phyloP scores from a whole-genome alignment of 2,888 invertebrate species.

The Cremastinae sp. region DNA sequence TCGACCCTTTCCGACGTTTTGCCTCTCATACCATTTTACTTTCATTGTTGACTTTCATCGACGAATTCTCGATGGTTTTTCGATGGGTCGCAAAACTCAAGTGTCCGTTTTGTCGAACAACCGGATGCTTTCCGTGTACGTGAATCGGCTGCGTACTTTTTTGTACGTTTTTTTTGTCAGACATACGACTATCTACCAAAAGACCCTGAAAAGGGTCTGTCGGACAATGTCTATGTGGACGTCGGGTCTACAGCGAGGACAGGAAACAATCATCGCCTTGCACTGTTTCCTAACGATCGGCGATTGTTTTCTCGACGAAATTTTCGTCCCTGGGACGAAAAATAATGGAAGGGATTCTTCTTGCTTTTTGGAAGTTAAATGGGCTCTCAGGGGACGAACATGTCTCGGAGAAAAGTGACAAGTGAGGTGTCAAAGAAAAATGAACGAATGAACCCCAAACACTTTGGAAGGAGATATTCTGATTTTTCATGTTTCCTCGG shows the following conservation, averaged over 20 bases:
- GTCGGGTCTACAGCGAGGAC: slow-evolving; percentile 27
- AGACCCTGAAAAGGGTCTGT: slow-evolving; percentile 36
- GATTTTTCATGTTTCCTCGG: slow-evolving; percentile 26
- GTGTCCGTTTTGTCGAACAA: slow-evolving; percentile 16
- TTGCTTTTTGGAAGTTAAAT: not conserved
- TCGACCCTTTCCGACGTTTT: slow-evolving; percentile 33
- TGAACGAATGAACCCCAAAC: no score
- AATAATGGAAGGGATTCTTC: not conserved
- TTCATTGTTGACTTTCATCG: slow-evolving; percentile 47
- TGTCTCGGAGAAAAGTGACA: slow-evolving; percentile 5
- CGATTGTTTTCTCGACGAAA: slow-evolving; percentile 60
- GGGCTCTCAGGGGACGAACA: not conserved
- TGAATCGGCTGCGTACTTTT: slow-evolving; percentile 24
- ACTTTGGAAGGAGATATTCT: slow-evolving; percentile 16
- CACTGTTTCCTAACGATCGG: slow-evolving; percentile 58
- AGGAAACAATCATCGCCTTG: slow-evolving; percentile 52
- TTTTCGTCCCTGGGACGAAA: slow-evolving; percentile 10
- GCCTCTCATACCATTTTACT: not conserved
- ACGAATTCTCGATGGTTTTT: slow-evolving; percentile 40
- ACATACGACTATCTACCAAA: slow-evolving; percentile 19
- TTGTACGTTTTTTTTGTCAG: slow-evolving; percentile 32
- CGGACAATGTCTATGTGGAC: slow-evolving; percentile 15
- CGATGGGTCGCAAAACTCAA: slow-evolving; percentile 32
- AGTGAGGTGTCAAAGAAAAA: slow-evolving; percentile 7
- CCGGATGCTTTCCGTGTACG: slow-evolving; percentile 5